Conservation (phyloP, 2,797 vertebrate genomes). For the Manis javanica region DNA sequence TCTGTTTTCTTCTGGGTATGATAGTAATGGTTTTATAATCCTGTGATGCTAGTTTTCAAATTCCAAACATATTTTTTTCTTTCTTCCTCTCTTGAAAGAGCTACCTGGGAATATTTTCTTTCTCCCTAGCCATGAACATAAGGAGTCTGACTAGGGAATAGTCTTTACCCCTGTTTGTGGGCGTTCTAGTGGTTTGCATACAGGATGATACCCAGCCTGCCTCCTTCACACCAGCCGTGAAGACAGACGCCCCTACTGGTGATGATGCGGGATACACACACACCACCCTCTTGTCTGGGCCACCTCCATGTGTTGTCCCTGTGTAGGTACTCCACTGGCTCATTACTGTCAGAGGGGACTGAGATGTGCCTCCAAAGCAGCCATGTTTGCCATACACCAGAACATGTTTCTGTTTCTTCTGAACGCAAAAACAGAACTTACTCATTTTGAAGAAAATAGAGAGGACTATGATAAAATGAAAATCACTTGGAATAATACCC, state of each 20-base stretch:
- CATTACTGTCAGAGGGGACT: background rate
- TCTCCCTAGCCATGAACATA: background rate
- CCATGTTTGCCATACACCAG: background rate
- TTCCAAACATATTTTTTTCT: background rate
- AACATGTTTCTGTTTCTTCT: background rate
- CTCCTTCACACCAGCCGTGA: background rate
- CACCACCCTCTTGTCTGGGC: background rate
- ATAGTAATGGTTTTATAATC: background rate
- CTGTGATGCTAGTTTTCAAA: background rate
- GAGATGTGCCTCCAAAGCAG: background rate
- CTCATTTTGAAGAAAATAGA: constrained; percentile 22
- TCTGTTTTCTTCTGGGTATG: background rate
- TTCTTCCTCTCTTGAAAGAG: background rate
- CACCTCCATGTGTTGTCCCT: background rate
- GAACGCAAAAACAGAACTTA: background rate
- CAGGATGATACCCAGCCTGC: background rate
- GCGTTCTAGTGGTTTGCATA: background rate
- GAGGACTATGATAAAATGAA: background rate
- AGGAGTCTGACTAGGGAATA: background rate
- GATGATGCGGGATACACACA: background rate
- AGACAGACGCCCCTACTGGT: background rate
- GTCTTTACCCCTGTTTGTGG: background rate
- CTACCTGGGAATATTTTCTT: constrained; percentile 8
- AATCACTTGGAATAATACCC: background rate
- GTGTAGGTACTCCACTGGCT: background rate